phyloP scores from a whole-genome alignment of 2,113 vertebrate genomes.

The Hippoglossus stenolepis region DNA sequence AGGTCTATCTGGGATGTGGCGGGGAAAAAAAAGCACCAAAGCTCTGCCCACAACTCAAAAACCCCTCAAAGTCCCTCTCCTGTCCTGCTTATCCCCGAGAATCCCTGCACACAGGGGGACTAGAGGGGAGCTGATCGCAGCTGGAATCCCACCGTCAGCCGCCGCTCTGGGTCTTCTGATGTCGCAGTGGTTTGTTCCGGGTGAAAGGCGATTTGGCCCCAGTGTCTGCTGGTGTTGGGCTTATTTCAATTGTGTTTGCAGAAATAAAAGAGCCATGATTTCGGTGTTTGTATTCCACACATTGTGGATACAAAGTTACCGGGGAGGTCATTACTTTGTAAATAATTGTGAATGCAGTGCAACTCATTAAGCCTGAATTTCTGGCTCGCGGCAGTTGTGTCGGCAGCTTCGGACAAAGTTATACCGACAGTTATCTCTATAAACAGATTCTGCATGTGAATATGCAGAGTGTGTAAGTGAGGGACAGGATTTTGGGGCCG shows the following conservation, averaged over 20 bases:
- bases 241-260: slow-evolving; percentile 45
- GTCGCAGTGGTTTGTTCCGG: slow-evolving; percentile 49
- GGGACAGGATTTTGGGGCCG: too few relatives aligned
- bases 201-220: slow-evolving; percentile 67
- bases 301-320: slow-evolving; percentile 1
- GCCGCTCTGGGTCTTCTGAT: slow-evolving; percentile 46
- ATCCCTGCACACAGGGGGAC: slow-evolving; percentile 65
- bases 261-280: slow-evolving; percentile 28
- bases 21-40: slow-evolving; percentile 45
- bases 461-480: too few relatives aligned
- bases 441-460: too few relatives aligned
- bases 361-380: not conserved
- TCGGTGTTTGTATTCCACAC: slow-evolving; percentile 19
- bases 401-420: not conserved
- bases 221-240: slow-evolving; percentile 31
- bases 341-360: slow-evolving; percentile 11
- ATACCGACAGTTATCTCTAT: slow-evolving; percentile 11
- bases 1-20: slow-evolving; percentile 72
- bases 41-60: slow-evolving; percentile 56
- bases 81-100: slow-evolving; percentile 72
- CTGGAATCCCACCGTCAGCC: slow-evolving; percentile 71
- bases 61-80: slow-evolving; percentile 69
- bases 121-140: slow-evolving; percentile 66
- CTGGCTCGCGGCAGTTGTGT: not conserved
- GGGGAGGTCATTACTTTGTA: not conserved